Base-by-base conservation (phyloP, 2,797 vertebrate genomes). In the Phrynocephalus guinanensis region DNA sequence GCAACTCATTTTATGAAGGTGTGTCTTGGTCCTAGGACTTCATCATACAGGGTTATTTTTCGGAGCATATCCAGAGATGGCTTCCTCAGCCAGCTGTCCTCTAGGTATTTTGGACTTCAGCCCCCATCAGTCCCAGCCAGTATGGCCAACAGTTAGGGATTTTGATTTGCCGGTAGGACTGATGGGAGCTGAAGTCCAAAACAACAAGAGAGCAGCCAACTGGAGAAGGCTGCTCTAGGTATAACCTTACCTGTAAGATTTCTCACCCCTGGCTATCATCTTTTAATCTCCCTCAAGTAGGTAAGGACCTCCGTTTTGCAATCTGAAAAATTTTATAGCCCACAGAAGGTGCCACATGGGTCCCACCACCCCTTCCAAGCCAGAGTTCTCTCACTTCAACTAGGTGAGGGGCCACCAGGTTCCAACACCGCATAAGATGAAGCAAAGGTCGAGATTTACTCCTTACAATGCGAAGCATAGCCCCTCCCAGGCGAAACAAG, bases 371-470 rank as follows among this genome's bases (percentile, higher is more conserved):
- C 28, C 9, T 60, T 26, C 60, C 26, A 6, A 44, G 86, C 84
- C 92, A 73, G 15, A 16, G 8, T 0, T 48, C 0, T 73, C 88
- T 38, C 91, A 98, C 98, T 97, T 99, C 99, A 91, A 99, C 98
- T 87, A 99, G 97, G 84, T 99, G 99, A 0, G 99, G 98, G 0
- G 99, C 98, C 92, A 99, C 99, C 6, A 99, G 95, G 50, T 98
- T 98, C 99, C 99, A 99, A 93, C 98, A 98, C 93, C 98, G 97
- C 97, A 99, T 98, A 92, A 98, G 96, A 72, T 99, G 99, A 28
- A 99, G 97, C 87, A 99, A 92, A 0, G 99, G 98, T 1, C 98
- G 96, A 0, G 95, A 95, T 95, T 97, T 98, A 95, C 98, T 98
- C 92, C 97, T 95, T 15, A 99, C 97, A 0, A 99, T 98, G 38